These are phyloP conservation scores for Leptopilina drosophilae DNA, from an alignment of 2,888 invertebrate genomes.

Conservation along the genomic window DNA sequence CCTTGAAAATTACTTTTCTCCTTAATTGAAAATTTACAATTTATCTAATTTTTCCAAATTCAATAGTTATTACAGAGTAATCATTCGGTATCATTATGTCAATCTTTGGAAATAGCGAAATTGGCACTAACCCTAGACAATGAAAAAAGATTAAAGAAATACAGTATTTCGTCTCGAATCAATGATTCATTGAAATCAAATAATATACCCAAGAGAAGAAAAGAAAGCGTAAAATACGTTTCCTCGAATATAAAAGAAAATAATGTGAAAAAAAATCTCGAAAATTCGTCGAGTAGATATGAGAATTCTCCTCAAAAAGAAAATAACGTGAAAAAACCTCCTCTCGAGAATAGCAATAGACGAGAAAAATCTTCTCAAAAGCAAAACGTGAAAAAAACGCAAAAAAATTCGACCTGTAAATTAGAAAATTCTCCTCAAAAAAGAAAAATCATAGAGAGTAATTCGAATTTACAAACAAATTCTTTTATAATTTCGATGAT, in stretches of 20 bases:
- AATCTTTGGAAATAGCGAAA: constrained; percentile 10
- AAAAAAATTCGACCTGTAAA: background rate
- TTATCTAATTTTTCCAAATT: background rate
- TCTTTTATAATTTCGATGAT: background rate
- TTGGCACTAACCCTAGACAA: background rate
- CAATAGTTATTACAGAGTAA: background rate
- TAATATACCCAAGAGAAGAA: constrained; percentile 1
- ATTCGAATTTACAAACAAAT: background rate
- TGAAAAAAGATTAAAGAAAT: constrained; percentile 23
- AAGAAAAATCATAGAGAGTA: background rate
- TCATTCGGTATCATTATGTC: background rate
- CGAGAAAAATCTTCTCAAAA: background rate
- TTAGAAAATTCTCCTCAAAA: no score
- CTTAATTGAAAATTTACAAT: background rate
- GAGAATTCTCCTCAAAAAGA: background rate
- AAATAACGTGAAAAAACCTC: background rate
- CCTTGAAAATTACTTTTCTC: background rate
- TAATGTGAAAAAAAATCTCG: background rate
- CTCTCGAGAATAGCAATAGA: background rate
- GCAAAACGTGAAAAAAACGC: background rate
- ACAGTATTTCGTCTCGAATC: background rate
- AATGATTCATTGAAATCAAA: background rate
- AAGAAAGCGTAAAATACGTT: background rate
- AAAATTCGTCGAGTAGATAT: background rate
- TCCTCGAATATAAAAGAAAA: background rate